Evolutionary conservation across 2,888 invertebrate genomes (phyloP), one percentile per base, ranked within the genome.

Genomic region (Dynastes maya): DNA sequence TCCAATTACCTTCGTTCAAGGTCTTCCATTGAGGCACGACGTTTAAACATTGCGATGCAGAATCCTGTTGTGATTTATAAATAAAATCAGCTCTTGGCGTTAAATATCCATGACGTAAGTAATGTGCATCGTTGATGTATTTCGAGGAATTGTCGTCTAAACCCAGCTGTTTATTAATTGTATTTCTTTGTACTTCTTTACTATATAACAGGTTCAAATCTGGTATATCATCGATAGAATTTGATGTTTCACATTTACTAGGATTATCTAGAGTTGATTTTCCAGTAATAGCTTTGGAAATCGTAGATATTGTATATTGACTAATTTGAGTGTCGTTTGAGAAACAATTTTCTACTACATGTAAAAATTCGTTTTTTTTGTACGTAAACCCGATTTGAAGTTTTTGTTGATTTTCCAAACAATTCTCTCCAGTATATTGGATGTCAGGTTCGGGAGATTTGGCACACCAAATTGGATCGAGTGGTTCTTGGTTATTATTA

Each of bases 1-100:
- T 86, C 92, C 93, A 93, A 81, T 91, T 91, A 13, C 90, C 90
- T 0, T 86, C 90, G 83, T 93, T 93, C 83, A 93, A 91, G 3
- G 86, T 87, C 82, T 92, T 91, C 93, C 93, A 94, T 81, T 94
- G 94, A 1, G 93, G 93, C 0, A 91, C 91, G 1, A 90, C 90
- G 83, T 94, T 94, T 74, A 92, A 87, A 83, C 91, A 93, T 85
- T 91, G 92, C 86, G 93, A 93, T 0, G 92, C 91, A 0, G 92
- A 86, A 0, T 89, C 87, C 82, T 93, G 92, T 55, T 91, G 91
- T 6, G 90, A 87, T 0, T 91, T 91, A 81, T 90, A 92, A 22
- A 92, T 88, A 81, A 90, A 92, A 85, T 93, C 93, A 11, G 90
- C 90, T 84, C 91, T 92, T 2, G 93, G 92, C 0, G 90, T 87